Evolutionary conservation across 2,888 invertebrate species (phyloP), one percentile per base, ranked within the genome.

Genomic region (Dasypolia templi): DNA sequence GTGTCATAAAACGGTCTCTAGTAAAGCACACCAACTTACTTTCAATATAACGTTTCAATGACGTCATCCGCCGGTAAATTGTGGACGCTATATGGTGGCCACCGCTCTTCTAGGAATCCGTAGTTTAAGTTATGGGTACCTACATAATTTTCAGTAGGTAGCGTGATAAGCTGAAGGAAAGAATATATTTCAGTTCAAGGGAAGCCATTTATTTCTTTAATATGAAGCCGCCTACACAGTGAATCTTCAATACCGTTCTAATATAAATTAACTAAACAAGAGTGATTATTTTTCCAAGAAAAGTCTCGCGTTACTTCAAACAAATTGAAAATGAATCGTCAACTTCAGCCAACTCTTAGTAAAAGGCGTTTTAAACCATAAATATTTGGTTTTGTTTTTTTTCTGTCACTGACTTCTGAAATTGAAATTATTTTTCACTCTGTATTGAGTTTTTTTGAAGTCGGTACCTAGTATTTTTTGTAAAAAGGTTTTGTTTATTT

Each of bases 231-330:
- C 9, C 2, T 19, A 32, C 9, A n/a, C n/a, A 3, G 9, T 69
- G 14, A 32, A 9, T 1, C 12, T 44, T 46, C n/a, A 26, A 35
- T 35, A 66, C 3, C 5, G 3, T 19, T 66, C n/a, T 44, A 66
- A 44, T 22, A n/a, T 14, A 44, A 44, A 65, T 29, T 22, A 29
- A 4, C n/a, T 22, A 12, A 44, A 32, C n/a, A 44, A 12, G 14
- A 44, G 1, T 29, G 19, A 62, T 58, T 29, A 35, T 26, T 62
- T 75, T 68, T 68, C 29, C 5, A 7, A 35, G 7, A 55, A 77
- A 19, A 42, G 26, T 26, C 19, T 51, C 12, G 9, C 1, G 12
- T 46, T 19, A 53, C n/a, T n/a, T n/a, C n/a, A n/a, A n/a, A n/a
- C 9, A 12, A 19, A 29, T 46, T 35, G 19, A 26, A 61, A 49